Conservation (phyloP, 2,113 vertebrate species). For the Nycticebus coucang region DNA sequence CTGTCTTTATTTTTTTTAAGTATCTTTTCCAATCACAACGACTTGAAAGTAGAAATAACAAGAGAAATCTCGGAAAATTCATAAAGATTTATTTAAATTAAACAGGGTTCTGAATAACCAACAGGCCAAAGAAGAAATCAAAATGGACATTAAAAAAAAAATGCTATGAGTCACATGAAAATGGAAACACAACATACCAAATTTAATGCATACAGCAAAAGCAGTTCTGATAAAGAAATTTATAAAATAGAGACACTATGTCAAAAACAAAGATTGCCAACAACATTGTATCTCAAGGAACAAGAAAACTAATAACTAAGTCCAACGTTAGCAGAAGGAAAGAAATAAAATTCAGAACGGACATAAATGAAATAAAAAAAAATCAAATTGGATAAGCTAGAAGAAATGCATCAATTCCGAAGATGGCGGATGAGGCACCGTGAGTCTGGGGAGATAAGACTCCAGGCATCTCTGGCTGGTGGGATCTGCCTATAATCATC, state of each 20-base stretch:
- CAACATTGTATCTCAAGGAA: neutral
- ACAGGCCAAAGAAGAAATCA: neutral
- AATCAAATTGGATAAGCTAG: neutral
- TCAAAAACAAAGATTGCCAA: neutral
- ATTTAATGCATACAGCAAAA: neutral
- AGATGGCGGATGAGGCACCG: no score
- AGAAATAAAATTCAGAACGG: neutral
- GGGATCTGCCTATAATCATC: no score
- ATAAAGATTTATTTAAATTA: neutral
- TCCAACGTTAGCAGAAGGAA: neutral
- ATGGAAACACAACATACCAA: neutral
- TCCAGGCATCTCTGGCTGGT: no score
- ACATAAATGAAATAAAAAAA: neutral
- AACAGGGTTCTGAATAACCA: neutral
- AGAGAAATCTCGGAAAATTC: neutral
- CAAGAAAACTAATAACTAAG: neutral
- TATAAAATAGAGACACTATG: neutral
- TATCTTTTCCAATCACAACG: neutral
- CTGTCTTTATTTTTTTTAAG: no score
- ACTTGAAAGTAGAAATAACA: neutral
- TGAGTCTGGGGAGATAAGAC: no score
- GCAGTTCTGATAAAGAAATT: neutral
- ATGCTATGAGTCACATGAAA: neutral
- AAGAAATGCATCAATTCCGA: no score
- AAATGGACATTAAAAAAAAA: neutral